phyloP scores from a whole-genome alignment of 2,888 invertebrate species.

The Dorcus hopei region DNA sequence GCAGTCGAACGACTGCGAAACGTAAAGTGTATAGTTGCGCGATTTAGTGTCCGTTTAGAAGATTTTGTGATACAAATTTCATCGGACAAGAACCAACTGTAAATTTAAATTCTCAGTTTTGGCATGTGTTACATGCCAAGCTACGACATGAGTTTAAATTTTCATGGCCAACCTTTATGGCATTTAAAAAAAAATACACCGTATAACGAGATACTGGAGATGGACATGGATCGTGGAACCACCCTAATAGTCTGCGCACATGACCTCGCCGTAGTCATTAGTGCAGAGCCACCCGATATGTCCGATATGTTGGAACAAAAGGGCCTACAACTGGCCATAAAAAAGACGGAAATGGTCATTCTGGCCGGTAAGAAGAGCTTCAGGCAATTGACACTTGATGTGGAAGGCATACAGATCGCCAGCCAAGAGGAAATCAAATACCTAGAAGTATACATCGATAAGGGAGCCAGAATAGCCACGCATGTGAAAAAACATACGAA shows the following conservation, averaged over 20 bases:
- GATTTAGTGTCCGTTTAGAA: too few relatives aligned
- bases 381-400: slow-evolving; percentile 1
- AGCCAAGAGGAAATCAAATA: background rate
- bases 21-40: too few relatives aligned
- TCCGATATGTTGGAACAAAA: background rate
- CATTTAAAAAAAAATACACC: too few relatives aligned
- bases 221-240: background rate
- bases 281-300: too few relatives aligned
- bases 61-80: too few relatives aligned
- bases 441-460: slow-evolving; percentile 2
- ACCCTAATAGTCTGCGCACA: slow-evolving; percentile 10
- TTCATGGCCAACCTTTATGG: too few relatives aligned
- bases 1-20: too few relatives aligned
- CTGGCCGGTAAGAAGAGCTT: slow-evolving; percentile 14
- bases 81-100: too few relatives aligned
- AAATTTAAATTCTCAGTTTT: too few relatives aligned
- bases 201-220: slow-evolving; percentile 13
- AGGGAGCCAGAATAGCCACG: background rate
- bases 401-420: background rate
- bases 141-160: too few relatives aligned
- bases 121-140: too few relatives aligned
- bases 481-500: background rate
- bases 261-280: background rate
- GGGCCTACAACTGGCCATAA: slow-evolving; percentile 9
- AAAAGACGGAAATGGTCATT: slow-evolving; percentile 16